Base-by-base conservation (phyloP, 2,888 invertebrate genomes). In the Drosophila paranaensis region DNA sequence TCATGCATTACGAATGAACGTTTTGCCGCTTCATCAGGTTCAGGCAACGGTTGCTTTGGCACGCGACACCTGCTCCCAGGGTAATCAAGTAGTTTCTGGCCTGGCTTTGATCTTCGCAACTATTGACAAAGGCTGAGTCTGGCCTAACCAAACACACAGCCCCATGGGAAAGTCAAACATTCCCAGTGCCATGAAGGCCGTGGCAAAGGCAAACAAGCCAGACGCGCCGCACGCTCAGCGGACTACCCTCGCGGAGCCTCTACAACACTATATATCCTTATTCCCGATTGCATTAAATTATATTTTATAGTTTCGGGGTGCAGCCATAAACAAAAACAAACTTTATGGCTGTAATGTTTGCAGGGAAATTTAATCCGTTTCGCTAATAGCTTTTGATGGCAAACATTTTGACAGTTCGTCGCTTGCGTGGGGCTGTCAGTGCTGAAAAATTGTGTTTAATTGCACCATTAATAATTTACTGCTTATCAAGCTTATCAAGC, bases 131-230 rank as follows among this genome's bases (percentile, higher is more conserved):
- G 74, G 65, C 63, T 60, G 68, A 11, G 58, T 39, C 62, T 70
- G 70, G 67, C 79, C 81, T 70, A 71, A 71, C 48, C 56, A 88
- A 85, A 85, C 73, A 85, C 33, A 30, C 62, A 16, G 56, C 13
- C 72, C 64, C 84, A 63, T 85, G 84, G 81, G 84, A 85, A 86
- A 77, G 55, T 71, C 79, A 85, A 85, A 85, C 75, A 88, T 39
- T 39, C 58, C 71, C 74, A 14, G 20, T 3, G 37, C 20, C 73
- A 54, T 33, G 71, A 70, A 67, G 60, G 61, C 68, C 76, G 56
- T 71, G 67, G 58, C 30, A 74, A 71, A 65, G 43, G 67, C 67
- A 85, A 85, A 84, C 71, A 84, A 58, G 55, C 65, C 46, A 65
- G 74, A 65, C 60, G 71, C 42, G 27, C 40, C 37, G 56, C 54